A percentile compares a stretch with the other conserved stretches of the same genome.
Evolutionary conservation across 2,888 invertebrate species (phyloP).

Genomic region (Drosophila seclusa): DNA sequence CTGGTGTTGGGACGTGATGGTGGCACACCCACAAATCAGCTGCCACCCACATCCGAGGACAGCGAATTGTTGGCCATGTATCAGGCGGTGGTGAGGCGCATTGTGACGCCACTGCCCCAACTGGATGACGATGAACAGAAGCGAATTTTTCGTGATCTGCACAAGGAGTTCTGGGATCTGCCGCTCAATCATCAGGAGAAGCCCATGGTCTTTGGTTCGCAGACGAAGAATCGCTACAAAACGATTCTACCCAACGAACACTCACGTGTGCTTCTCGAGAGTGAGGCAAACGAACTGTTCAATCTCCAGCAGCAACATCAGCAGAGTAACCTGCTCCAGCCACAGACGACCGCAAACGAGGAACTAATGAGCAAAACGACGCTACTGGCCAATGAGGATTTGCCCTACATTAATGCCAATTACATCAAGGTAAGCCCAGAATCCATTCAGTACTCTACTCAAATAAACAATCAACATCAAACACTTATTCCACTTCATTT

Average conservation of each 20-base stretch:
- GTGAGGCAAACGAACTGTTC: constrained; percentile 70
- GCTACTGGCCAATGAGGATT: constrained; percentile 86
- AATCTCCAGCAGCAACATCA: constrained; percentile 55
- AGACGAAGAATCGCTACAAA: constrained; percentile 95
- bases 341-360: constrained; percentile 21
- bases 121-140: constrained; percentile 88
- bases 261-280: constrained; percentile 90
- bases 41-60: constrained; percentile 78
- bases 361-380: constrained; percentile 59
- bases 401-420: constrained; percentile 96
- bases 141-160: constrained; percentile 88
- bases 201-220: constrained; percentile 94
- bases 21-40: constrained; percentile 71
- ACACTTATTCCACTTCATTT: constrained; percentile 28
- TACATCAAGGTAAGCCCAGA: constrained; percentile 90
- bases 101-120: constrained; percentile 57
- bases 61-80: constrained; percentile 77
- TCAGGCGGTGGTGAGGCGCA: constrained; percentile 65
- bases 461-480: not conserved
- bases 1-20: constrained; percentile 62
- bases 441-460: not conserved
- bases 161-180: constrained; percentile 97
- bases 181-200: constrained; percentile 96
- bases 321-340: constrained; percentile 38
- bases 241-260: constrained; percentile 95